Conservation (phyloP, 2,797 vertebrate genomes). For the Lithobates pipiens region DNA sequence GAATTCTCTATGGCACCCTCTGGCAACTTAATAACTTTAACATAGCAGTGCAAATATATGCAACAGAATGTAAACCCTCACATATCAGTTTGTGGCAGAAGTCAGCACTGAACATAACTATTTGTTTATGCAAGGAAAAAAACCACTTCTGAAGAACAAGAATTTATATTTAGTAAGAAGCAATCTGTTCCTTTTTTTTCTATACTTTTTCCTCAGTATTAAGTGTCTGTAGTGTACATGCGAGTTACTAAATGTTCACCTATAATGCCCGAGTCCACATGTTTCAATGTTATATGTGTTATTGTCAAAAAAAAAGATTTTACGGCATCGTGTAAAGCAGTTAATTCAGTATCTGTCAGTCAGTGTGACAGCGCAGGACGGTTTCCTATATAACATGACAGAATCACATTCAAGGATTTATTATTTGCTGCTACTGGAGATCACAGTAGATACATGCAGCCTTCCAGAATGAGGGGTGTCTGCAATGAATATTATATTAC, state of each 20-base stretch:
- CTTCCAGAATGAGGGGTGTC: not conserved
- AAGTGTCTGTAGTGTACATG: not conserved
- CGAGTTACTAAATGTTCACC: not conserved
- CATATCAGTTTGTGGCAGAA: not conserved
- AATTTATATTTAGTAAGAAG: not conserved
- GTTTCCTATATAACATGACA: not conserved
- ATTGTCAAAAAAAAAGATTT: not conserved
- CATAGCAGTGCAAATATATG: not conserved
- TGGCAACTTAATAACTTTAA: not conserved
- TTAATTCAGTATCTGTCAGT: constrained; percentile 8
- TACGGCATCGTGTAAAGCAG: not conserved
- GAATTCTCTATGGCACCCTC: too few relatives aligned
- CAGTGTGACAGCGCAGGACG: not conserved
- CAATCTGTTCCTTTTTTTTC: not conserved
- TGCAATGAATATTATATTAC: not conserved
- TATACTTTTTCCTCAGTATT: not conserved
- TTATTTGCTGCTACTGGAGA: not conserved
- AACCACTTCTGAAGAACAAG: not conserved
- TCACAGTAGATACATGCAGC: not conserved
- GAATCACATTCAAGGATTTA: not conserved
- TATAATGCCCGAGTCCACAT: not conserved
- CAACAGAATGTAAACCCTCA: not conserved
- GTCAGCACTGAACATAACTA: not conserved
- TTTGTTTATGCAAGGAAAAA: not conserved
- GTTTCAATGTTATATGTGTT: not conserved